These are phyloP conservation scores for Melikaiella ostensackeni DNA, from an alignment of 2,888 invertebrate species.

Conservation along the genomic window DNA sequence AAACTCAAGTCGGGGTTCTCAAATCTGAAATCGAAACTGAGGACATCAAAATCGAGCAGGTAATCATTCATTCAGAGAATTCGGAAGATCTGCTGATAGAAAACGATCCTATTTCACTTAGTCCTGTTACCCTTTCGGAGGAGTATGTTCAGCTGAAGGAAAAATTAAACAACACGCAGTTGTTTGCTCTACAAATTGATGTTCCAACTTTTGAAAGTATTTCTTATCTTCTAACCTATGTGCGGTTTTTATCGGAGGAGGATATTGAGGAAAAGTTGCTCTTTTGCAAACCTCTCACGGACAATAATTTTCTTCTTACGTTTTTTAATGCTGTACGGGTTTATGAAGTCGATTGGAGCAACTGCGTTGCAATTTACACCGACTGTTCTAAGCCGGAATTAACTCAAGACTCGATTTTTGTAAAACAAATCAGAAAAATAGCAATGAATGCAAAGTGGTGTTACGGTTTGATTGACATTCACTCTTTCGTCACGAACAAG, in stretches of 20 bases:
- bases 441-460: not conserved
- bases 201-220: not conserved
- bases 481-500: not conserved
- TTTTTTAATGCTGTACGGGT: not conserved
- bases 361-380: not conserved
- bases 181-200: conserved; percentile 10
- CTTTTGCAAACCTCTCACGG: not conserved
- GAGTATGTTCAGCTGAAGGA: not conserved
- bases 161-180: not conserved
- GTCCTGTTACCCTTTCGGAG: not conserved
- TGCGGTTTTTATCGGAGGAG: not conserved
- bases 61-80: not conserved
- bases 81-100: not conserved
- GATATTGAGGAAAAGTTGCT: conserved; percentile 13
- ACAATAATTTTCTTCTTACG: not conserved
- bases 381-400: not conserved
- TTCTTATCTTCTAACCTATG: not conserved
- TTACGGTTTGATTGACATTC: not conserved
- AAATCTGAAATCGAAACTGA: not conserved
- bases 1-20: not conserved
- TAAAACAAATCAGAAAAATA: not conserved
- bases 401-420: not conserved
- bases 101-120: not conserved
- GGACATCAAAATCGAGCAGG: not conserved
- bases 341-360: not conserved